These are phyloP conservation scores for Phasia obesa DNA, from an alignment of 2,888 invertebrate genomes.

Conservation along the genomic window DNA sequence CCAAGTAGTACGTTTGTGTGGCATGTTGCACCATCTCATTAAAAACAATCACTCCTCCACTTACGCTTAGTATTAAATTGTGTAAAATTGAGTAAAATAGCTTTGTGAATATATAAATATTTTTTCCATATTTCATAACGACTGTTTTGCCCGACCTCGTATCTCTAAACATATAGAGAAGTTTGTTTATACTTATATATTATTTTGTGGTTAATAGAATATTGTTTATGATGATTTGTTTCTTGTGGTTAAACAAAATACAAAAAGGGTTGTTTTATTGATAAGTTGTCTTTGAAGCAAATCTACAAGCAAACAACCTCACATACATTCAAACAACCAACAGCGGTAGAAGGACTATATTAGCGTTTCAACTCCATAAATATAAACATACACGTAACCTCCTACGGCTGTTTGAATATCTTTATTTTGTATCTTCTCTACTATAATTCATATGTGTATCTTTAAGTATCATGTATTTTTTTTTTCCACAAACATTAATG, in stretches of 20 bases:
- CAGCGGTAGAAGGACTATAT: slow-evolving; percentile 26
- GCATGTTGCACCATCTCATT: too few species aligned
- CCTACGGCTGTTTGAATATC: slow-evolving; percentile 60
- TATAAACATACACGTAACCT: not conserved
- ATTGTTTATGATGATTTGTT: slow-evolving; percentile 71
- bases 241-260: slow-evolving; percentile 57
- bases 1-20: too few species aligned
- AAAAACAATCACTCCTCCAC: too few species aligned
- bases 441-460: slow-evolving; percentile 60
- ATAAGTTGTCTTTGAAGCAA: slow-evolving; percentile 57
- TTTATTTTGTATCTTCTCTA: slow-evolving; percentile 61
- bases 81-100: too few species aligned
- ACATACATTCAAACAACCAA: not conserved
- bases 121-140: not conserved
- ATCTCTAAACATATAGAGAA: not conserved
- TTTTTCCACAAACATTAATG: slow-evolving; percentile 8
- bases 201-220: slow-evolving; percentile 73
- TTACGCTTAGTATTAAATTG: too few species aligned
- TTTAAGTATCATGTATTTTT: slow-evolving; percentile 31
- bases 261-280: slow-evolving; percentile 72
- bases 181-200: slow-evolving; percentile 34
- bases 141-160: slow-evolving; percentile 20
- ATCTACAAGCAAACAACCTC: slow-evolving; percentile 24
- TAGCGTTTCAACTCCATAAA: slow-evolving; percentile 28
- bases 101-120: too few species aligned